Conservation (phyloP, 1,140 invertebrate genomes). For the Ylistrum balloti region DNA sequence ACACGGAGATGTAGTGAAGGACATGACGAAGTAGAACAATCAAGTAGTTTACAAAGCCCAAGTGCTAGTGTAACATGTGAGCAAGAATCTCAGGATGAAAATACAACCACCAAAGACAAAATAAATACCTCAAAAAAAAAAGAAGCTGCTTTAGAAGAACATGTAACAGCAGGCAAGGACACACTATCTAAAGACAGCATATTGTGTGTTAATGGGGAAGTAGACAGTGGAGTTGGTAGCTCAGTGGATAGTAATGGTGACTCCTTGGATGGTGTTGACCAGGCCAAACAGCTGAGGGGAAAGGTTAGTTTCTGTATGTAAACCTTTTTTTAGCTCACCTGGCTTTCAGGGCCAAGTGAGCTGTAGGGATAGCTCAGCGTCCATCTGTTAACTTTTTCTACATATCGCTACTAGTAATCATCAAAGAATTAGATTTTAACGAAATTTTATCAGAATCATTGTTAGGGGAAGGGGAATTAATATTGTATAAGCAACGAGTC, state of each 20-base stretch:
- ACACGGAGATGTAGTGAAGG: background rate
- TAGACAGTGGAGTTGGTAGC: conserved; percentile 77
- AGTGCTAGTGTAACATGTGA: background rate
- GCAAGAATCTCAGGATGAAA: background rate
- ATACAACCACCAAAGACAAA: background rate
- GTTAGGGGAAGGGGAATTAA: too few species aligned
- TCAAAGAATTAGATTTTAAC: too few species aligned
- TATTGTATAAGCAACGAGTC: too few species aligned
- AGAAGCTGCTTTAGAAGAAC: conserved; percentile 43
- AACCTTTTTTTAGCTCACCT: background rate
- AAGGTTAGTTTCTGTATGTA: conserved; percentile 47
- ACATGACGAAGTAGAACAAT: conserved; percentile 20
- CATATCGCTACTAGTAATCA: too few species aligned
- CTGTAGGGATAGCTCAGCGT: too few species aligned
- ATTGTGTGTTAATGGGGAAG: conserved; percentile 52
- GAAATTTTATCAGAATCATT: too few species aligned
- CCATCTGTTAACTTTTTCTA: too few species aligned
- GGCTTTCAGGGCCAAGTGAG: too few species aligned
- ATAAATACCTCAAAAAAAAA: background rate
- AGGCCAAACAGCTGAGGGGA: conserved; percentile 61
- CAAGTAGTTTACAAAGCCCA: background rate
- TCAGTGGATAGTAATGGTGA: conserved; percentile 78
- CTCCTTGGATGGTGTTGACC: conserved; percentile 77
- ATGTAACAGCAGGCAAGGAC: conserved; percentile 45
- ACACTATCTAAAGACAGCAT: conserved; percentile 41